Conservation (phyloP, 2,113 vertebrate genomes). For the Oreochromis tanganicae region DNA sequence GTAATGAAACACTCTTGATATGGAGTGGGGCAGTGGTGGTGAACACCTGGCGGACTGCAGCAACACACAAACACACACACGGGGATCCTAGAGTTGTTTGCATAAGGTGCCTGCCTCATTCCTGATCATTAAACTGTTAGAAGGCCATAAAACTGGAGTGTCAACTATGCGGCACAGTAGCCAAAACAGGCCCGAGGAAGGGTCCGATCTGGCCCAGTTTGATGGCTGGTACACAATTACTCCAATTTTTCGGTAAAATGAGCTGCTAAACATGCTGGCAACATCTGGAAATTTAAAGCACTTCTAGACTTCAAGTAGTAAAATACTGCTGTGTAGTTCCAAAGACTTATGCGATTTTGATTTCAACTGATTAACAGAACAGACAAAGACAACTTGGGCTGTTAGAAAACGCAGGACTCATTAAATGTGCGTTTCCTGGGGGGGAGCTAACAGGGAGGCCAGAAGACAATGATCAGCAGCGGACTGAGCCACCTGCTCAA, state of each 20-base stretch:
- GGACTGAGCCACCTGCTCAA: background rate
- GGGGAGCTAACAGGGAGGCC: background rate
- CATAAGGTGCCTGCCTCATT: constrained; percentile 5
- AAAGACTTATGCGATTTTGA: background rate
- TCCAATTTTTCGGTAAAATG: background rate
- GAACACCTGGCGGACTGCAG: constrained; percentile 59
- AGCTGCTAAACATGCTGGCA: background rate
- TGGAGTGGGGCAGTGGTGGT: constrained; percentile 52
- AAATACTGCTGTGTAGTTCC: background rate
- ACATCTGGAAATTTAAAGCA: background rate
- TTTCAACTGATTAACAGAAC: background rate
- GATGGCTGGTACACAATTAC: background rate
- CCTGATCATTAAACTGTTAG: background rate
- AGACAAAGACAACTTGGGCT: background rate
- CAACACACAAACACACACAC: constrained; percentile 4
- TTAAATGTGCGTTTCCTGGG: background rate
- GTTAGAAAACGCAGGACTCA: background rate
- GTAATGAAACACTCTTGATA: constrained; percentile 60
- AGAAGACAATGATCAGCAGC: background rate
- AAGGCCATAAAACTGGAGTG: background rate
- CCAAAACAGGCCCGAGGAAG: background rate
- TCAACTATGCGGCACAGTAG: background rate
- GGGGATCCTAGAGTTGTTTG: constrained; percentile 30
- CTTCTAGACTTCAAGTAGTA: background rate
- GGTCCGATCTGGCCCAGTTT: background rate